Conservation (phyloP, 1,140 invertebrate species). For the Zaprionus davidi region DNA sequence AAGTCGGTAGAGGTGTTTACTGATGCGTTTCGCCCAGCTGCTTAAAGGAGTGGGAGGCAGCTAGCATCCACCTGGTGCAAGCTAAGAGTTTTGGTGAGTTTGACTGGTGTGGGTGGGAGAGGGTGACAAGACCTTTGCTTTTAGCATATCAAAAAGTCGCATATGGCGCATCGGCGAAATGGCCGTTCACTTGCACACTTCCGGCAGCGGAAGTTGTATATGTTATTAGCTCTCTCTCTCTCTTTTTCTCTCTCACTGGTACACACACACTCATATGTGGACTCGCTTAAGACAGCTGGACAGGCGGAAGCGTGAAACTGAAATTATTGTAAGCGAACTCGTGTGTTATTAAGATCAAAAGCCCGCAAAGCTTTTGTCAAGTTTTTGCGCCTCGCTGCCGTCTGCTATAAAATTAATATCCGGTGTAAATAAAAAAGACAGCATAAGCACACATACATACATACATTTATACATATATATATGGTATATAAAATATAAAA, state of each 20-base stretch:
- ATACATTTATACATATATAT: neutral
- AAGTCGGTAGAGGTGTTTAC: slow-evolving; percentile 76
- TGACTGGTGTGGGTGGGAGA: too few species aligned
- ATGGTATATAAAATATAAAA: slow-evolving; percentile 1
- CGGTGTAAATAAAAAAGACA: slow-evolving; percentile 77
- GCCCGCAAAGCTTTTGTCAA: slow-evolving; percentile 70
- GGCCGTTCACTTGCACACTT: slow-evolving; percentile 76
- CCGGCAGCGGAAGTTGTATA: slow-evolving; percentile 74
- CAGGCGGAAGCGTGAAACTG: slow-evolving; percentile 67
- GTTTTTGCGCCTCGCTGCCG: slow-evolving; percentile 48
- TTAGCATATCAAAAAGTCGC: slow-evolving; percentile 66
- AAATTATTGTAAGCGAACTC: slow-evolving; percentile 69
- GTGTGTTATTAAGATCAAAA: slow-evolving; percentile 66
- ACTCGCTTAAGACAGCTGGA: slow-evolving; percentile 58
- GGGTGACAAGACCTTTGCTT: slow-evolving; percentile 47
- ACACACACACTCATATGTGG: slow-evolving; percentile 3
- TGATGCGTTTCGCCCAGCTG: slow-evolving; percentile 68
- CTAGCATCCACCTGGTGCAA: slow-evolving; percentile 8
- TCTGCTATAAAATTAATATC: slow-evolving; percentile 82
- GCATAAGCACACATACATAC: neutral
- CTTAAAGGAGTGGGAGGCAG: slow-evolving; percentile 13
- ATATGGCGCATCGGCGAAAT: slow-evolving; percentile 52
- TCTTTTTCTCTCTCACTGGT: slow-evolving; percentile 8
- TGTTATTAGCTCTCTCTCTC: slow-evolving; percentile 68
- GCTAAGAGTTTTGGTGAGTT: slow-evolving; percentile 6